Conservation (phyloP, 1,140 invertebrate species). For the Maconellicoccus hirsutus region DNA sequence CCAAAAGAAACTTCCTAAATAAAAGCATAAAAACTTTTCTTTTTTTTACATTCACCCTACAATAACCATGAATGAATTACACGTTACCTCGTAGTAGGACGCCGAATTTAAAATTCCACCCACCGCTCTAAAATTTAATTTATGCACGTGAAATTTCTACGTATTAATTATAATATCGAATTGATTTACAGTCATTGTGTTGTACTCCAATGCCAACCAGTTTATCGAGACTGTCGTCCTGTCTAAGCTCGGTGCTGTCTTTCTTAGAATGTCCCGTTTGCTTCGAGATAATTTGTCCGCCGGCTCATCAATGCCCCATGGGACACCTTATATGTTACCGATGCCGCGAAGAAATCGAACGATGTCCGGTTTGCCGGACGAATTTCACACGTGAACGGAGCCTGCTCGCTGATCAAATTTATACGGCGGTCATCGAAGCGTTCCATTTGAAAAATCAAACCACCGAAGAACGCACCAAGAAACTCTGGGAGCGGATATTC, state of each 20-base stretch:
- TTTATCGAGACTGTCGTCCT: constrained; percentile 24
- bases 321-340: constrained; percentile 49
- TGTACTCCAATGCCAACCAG: constrained; percentile 26
- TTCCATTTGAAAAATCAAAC: constrained; percentile 25
- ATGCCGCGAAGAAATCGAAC: constrained; percentile 44
- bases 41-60: too few species aligned
- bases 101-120: constrained; percentile 33
- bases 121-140: too few species aligned
- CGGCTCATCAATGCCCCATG: constrained; percentile 51
- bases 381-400: constrained; percentile 41
- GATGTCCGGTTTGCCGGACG: constrained; percentile 48
- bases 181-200: constrained; percentile 24
- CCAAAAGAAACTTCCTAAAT: too few species aligned
- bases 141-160: too few species aligned
- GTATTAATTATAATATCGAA: background rate
- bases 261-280: constrained; percentile 40
- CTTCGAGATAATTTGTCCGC: constrained; percentile 45
- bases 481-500: constrained; percentile 25
- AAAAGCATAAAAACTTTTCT: too few species aligned
- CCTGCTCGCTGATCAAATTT: constrained; percentile 42
- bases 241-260: constrained; percentile 16
- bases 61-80: too few species aligned
- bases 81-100: too few species aligned
- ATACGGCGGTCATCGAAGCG: constrained; percentile 27
- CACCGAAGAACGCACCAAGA: constrained; percentile 16